Evolutionary conservation across 2,888 invertebrate species (phyloP), one percentile per base, ranked within the genome.

Genomic region (Netelia virgata): DNA sequence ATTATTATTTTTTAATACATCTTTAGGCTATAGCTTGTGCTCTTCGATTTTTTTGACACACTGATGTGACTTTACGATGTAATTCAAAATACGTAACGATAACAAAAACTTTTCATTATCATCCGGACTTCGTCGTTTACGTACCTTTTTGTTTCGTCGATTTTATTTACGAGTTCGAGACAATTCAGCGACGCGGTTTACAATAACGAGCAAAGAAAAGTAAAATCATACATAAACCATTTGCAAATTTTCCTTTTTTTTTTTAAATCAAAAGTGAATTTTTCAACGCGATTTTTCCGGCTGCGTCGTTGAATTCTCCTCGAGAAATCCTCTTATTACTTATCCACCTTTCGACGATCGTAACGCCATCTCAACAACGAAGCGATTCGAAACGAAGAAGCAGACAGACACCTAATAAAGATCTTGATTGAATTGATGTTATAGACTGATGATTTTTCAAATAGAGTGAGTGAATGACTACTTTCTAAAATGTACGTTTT

Each of bases 41-140:
- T 43, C 63, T 14, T 80, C 43, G 14, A 14, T 78, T 55, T 55
- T 1, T 72, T 55, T 57, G 14, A 57, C 72, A 63, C 18, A 43
- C 14, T 43, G 61, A 47, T 55, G 11, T 16, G 11, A 47, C 14
- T 47, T 55, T n/a, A 18, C 9, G 28, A 57, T 68, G 47, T n/a
- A 41, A 20, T 68, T n/a, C 11, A 5, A 68, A 41, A 50, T 41
- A 64, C 36, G 36, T 20, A 66, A 57, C 74, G 41, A 74, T 36
- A 41, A 68, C 20, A n/a, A 53, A 28, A 36, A 28, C 10, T 18
- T 28, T 16, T 16, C 36, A 11, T 41, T n/a, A 43, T 36, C 64
- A n/a, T 64, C n/a, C 14, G 36, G 6, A 43, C n/a, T 0, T 36
- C 36, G 36, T n/a, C 41, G 16, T 64, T 41, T 14, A 18, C 14